phyloP scores from a whole-genome alignment of 1,140 invertebrate species.

The Bombyx mandarina region DNA sequence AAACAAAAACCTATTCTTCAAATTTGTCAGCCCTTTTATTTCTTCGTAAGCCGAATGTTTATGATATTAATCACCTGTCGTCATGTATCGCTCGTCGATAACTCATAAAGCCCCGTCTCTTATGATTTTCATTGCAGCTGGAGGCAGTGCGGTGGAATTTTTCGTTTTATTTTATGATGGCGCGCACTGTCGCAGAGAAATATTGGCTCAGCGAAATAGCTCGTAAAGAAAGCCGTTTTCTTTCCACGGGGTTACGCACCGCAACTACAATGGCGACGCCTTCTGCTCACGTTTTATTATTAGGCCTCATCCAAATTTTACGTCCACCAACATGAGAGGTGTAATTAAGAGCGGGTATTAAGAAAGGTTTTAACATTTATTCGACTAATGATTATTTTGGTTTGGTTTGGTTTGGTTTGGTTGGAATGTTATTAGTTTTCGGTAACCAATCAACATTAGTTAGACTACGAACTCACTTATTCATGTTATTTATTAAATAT shows the following conservation, averaged over 20 bases:
- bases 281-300: slow-evolving; percentile 44
- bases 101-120: slow-evolving; percentile 61
- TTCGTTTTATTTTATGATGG: slow-evolving; percentile 70
- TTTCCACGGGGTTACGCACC: slow-evolving; percentile 58
- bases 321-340: slow-evolving; percentile 11
- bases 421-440: no score
- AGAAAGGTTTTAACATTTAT: slow-evolving; percentile 1
- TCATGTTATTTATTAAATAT: no score
- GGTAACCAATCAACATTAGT: no score
- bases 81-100: slow-evolving; percentile 43
- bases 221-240: slow-evolving; percentile 67
- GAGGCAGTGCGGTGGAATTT: slow-evolving; percentile 61
- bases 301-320: slow-evolving; percentile 25
- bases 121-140: slow-evolving; percentile 66
- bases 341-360: slow-evolving; percentile 9
- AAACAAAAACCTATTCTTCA: no score
- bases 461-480: no score
- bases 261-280: slow-evolving; percentile 30
- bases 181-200: slow-evolving; percentile 67
- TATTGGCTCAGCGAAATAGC: slow-evolving; percentile 68
- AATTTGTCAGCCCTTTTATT: no score
- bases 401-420: no score
- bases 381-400: no score
- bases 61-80: slow-evolving; percentile 52
- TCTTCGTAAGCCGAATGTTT: slow-evolving; percentile 19